Percentiles rank a stretch among this genome's conserved stretches.
Evolutionary conservation across 2,797 vertebrate genomes (phyloP).

Genomic region (Leptatherina wallacei): DNA sequence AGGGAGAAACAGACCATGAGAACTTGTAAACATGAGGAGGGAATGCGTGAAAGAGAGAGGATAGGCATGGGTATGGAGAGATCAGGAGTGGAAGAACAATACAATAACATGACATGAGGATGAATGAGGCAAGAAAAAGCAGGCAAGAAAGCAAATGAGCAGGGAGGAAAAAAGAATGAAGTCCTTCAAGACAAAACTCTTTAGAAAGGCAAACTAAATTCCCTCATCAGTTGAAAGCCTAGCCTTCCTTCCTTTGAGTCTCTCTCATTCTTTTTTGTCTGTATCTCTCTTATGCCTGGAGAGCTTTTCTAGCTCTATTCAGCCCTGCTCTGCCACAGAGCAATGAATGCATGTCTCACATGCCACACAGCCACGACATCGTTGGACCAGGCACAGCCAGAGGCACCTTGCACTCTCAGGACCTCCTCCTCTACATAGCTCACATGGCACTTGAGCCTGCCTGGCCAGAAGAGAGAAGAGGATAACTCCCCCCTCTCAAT

Average conservation of each 20-base stretch:
- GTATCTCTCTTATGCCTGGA: conserved; percentile 70
- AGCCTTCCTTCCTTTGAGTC: conserved; percentile 51
- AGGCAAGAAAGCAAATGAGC: conserved; percentile 22
- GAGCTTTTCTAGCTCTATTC: conserved; percentile 68
- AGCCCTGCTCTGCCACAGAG: conserved; percentile 60
- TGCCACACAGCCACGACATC: conserved; percentile 75
- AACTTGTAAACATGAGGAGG: conserved; percentile 48
- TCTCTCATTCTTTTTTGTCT: conserved; percentile 48
- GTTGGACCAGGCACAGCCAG: conserved; percentile 70
- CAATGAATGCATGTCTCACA: conserved; percentile 77
- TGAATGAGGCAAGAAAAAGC: conserved; percentile 23
- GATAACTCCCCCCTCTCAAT: conserved; percentile 34
- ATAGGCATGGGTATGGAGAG: conserved; percentile 29
- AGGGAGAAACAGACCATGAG: conserved; percentile 39
- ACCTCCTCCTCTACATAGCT: conserved; percentile 67
- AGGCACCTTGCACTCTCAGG: conserved; percentile 64
- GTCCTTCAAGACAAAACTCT: conserved; percentile 56
- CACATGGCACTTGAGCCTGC: conserved; percentile 63
- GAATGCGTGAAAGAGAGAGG: conserved; percentile 32
- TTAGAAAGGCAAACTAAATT: conserved; percentile 69
- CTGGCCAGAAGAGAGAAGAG: conserved; percentile 46
- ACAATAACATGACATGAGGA: conserved; percentile 20
- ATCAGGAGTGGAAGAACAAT: conserved; percentile 17
- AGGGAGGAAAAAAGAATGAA: conserved; percentile 24
- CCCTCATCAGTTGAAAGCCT: conserved; percentile 60